phyloP scores from a whole-genome alignment of 2,113 vertebrate genomes.

The Indicator maculatus region DNA sequence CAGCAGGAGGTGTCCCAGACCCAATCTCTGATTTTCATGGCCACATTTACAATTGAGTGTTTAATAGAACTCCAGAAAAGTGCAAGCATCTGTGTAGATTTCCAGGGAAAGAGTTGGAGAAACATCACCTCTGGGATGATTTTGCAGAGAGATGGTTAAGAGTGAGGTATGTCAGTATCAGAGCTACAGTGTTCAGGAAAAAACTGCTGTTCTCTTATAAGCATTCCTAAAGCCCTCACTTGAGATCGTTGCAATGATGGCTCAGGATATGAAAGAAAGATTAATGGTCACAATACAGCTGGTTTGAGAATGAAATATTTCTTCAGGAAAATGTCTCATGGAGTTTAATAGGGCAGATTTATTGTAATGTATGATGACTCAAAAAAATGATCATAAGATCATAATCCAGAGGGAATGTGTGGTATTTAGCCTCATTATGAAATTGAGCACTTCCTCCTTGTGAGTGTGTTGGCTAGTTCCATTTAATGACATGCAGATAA shows the following conservation, averaged over 20 bases:
- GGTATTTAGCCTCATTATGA: neutral
- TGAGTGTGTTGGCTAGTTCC: neutral
- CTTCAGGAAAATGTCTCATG: neutral
- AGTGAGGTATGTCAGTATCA: neutral
- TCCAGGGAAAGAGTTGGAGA: neutral
- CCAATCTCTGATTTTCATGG: neutral
- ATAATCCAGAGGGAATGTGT: neutral
- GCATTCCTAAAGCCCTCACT: neutral
- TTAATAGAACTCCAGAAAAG: neutral
- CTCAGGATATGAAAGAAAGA: neutral
- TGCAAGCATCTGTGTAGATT: neutral
- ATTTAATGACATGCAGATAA: neutral
- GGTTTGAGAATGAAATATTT: neutral
- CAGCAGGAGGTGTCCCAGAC: neutral
- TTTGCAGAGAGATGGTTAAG: neutral
- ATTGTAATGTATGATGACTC: neutral
- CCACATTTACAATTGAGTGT: neutral
- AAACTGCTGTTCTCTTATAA: neutral
- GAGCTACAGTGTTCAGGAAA: neutral
- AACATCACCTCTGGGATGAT: neutral
- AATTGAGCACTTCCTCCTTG: neutral
- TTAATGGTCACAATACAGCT: neutral
- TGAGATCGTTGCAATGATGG: neutral
- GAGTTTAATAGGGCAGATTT: neutral
- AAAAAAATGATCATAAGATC: neutral